Evolutionary conservation across 37 sponge, comb jelly and placozoan species (phyloP).

Genomic region (Ephydatia muelleri): DNA sequence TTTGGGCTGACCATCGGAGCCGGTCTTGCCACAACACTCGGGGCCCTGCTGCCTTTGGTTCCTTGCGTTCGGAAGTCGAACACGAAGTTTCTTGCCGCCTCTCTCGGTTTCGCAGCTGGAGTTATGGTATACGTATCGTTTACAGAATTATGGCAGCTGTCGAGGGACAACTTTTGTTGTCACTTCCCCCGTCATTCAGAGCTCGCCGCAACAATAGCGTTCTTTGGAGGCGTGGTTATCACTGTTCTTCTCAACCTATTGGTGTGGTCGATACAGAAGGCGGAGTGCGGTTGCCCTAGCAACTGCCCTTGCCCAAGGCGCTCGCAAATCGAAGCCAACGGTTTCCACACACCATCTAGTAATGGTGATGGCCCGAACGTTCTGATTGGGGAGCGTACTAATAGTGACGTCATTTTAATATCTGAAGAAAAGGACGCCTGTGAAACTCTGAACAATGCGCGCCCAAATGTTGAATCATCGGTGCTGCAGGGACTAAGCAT

Average conservation of each 20-base stretch:
- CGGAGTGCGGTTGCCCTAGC: slow-evolving; percentile 39
- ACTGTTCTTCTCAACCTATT: slow-evolving; percentile 51
- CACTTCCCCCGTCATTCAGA: slow-evolving; percentile 25
- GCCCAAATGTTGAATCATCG: too few relatives aligned
- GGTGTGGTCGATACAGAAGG: slow-evolving; percentile 25
- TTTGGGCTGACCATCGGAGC: slow-evolving; percentile 78
- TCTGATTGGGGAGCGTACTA: too few relatives aligned
- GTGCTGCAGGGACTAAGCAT: too few relatives aligned
- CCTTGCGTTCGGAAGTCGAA: slow-evolving; percentile 60
- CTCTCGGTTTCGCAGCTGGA: slow-evolving; percentile 63
- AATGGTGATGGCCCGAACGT: too few relatives aligned
- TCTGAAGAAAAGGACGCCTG: too few relatives aligned
- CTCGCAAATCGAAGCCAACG: too few relatives aligned
- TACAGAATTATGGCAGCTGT: slow-evolving; percentile 56
- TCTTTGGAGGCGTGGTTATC: slow-evolving; percentile 69
- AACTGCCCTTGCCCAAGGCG: too few relatives aligned
- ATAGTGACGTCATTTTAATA: too few relatives aligned
- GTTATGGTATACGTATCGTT: slow-evolving; percentile 78
- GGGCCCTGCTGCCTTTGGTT: slow-evolving; percentile 63
- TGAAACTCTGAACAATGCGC: too few relatives aligned
- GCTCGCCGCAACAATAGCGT: slow-evolving; percentile 25
- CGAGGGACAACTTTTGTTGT: slow-evolving; percentile 64
- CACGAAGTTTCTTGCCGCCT: slow-evolving; percentile 31
- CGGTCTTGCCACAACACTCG: slow-evolving; percentile 68
- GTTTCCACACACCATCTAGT: too few relatives aligned